phyloP scores from a whole-genome alignment of 2,113 vertebrate genomes.

The Electrona antarctica region DNA sequence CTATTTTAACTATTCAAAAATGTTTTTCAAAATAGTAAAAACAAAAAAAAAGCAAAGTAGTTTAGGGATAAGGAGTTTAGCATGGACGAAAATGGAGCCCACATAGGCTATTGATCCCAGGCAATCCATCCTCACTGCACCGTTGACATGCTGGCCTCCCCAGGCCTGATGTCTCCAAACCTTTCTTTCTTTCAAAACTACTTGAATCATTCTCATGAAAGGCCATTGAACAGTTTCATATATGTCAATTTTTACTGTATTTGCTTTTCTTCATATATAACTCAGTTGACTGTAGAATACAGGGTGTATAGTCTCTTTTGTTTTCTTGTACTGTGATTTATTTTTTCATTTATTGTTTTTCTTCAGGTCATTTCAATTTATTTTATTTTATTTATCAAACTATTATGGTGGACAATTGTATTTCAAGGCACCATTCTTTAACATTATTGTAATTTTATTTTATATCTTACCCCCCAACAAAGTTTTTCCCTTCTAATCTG shows the following conservation, averaged over 20 bases:
- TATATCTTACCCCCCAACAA: slow-evolving; percentile 21
- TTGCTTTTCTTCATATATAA: slow-evolving; percentile 56
- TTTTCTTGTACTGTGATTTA: slow-evolving; percentile 39
- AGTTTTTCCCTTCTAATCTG: slow-evolving; percentile 54
- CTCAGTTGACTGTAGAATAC: slow-evolving; percentile 46
- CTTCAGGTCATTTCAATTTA: slow-evolving; percentile 66
- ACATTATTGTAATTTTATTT: slow-evolving; percentile 31
- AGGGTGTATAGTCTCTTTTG: slow-evolving; percentile 53
- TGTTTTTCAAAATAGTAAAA: no score
- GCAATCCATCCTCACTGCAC: slow-evolving; percentile 53
- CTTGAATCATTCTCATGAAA: slow-evolving; percentile 79
- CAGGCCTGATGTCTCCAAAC: slow-evolving; percentile 49
- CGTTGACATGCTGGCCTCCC: slow-evolving; percentile 48
- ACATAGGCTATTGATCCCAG: slow-evolving; percentile 11
- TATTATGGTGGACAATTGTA: slow-evolving; percentile 39
- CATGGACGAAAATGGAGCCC: no score
- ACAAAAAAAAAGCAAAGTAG: no score
- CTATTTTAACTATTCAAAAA: no score
- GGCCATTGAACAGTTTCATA: slow-evolving; percentile 78
- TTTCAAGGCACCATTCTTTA: slow-evolving; percentile 29
- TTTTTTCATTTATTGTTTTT: slow-evolving; percentile 43
- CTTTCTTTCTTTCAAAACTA: slow-evolving; percentile 75
- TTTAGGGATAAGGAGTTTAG: no score
- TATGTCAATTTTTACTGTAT: slow-evolving; percentile 72
- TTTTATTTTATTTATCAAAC: slow-evolving; percentile 30